A percentile compares a stretch with the other conserved stretches of the same genome.
Evolutionary conservation across 2,888 invertebrate species (phyloP).

Genomic region (Cremastinae sp.): DNA sequence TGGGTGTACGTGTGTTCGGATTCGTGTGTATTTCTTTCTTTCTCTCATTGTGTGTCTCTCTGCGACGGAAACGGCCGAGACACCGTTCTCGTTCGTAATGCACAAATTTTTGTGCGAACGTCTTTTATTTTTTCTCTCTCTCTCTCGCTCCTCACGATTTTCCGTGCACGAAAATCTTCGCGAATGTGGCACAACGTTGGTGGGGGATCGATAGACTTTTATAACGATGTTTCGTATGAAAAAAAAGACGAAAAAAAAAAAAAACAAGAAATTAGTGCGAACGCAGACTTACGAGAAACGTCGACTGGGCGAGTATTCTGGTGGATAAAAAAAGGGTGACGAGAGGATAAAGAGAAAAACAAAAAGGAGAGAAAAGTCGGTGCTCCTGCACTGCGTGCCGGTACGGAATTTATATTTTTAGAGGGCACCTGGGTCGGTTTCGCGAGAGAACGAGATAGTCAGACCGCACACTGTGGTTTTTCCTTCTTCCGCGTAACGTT

Average conservation of each 20-base stretch:
- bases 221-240: constrained; percentile 40
- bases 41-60: constrained; percentile 20
- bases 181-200: constrained; percentile 38
- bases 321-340: not conserved
- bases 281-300: not conserved
- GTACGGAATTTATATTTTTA: constrained; percentile 78
- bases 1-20: constrained; percentile 7
- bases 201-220: constrained; percentile 51
- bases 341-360: not conserved
- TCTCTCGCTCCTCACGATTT: constrained; percentile 11
- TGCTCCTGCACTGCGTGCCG: constrained; percentile 68
- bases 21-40: constrained; percentile 1
- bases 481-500: constrained; percentile 49
- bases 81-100: constrained; percentile 37
- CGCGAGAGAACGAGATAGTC: constrained; percentile 31
- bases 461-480: constrained; percentile 30
- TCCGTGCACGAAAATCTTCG: constrained; percentile 19
- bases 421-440: constrained; percentile 76
- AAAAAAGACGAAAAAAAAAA: not conserved
- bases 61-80: constrained; percentile 26
- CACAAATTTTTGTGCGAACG: constrained; percentile 33
- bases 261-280: constrained; percentile 28
- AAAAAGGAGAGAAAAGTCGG: constrained; percentile 60
- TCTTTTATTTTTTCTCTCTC: constrained; percentile 1
- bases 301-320: too few relatives aligned